Evolutionary conservation across 2,113 vertebrate genomes (phyloP), one percentile per base, ranked within the genome.

Genomic region (Ornithorhynchus anatinus): DNA sequence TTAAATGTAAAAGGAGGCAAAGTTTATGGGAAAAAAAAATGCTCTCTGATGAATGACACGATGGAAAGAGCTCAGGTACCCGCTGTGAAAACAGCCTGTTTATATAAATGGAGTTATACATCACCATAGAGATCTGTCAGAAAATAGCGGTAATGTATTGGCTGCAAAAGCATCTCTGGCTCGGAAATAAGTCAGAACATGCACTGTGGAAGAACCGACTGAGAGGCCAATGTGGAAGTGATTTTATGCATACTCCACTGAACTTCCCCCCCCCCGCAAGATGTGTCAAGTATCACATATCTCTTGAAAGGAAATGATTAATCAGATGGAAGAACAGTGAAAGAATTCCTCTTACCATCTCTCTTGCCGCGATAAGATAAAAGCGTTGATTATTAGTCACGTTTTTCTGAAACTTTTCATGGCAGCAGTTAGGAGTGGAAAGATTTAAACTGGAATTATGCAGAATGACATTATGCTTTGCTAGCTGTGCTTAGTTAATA

Each of bases 101-200:
- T 85, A 74, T 81, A 79, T 80, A 80, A 86, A 80, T 74, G 74
- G 72, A 84, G 59, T 80, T 82, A 73, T 84, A 59, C 54, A 78
- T 86, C 77, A 81, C 65, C 64, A 39, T 45, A 69, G 60, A 13
- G 59, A 61, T 69, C 57, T 85, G 62, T 79, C 79, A 74, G 65
- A 77, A 75, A 70, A 42, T 62, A 79, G 80, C 81, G 77, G 71
- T 68, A 81, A 45, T 43, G 72, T 59, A 77, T 82, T 68, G 76
- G 52, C 56, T 75, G 62, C 43, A 72, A 65, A 77, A 71, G 81
- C 66, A 53, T 81, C 62, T 85, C 51, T 88, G 75, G 61, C 75
- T 87, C 80, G 86, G 81, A 86, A 86, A 82, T 79, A 59, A 80
- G 61, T 64, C 53, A 59, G 77, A 87, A 69, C 75, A 43, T 51